Base-by-base conservation (phyloP, 2,888 invertebrate genomes). In the Thereva unica region DNA sequence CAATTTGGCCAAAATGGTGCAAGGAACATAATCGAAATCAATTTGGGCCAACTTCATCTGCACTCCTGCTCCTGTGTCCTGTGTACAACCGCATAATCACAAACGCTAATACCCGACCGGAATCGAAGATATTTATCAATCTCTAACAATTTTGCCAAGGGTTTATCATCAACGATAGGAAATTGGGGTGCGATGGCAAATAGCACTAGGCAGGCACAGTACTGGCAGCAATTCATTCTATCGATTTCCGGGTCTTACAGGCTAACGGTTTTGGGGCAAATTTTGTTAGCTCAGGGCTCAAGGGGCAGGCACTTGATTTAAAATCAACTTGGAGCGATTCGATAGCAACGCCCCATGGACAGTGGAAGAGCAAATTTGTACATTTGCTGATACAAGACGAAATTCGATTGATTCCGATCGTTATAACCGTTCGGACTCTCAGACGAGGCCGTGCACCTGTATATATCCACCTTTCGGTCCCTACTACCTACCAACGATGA, bases 391-490 rank as follows among this genome's bases (percentile, higher is more conserved):
- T 54, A 49, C 41, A 38, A 54, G 55, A 54, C 5, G 12, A 12
- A 56, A 49, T 49, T 42, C 55, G 55, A 67, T 55, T 67, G 56
- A 67, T 64, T 67, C 55, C 10, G 47, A 54, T 40, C 53, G 38
- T 49, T 67, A 54, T 61, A 47, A 47, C 47, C 7, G 42, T 42
- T 8, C 42, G 9, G 9, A 9, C 7, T 23, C 23, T 34, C 49
- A 38, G 23, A 47, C 56, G 54, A 23, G 23, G 23, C 23, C 23
- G 23, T 23, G 23, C 23, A 23, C 23, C 23, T 23, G 2, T 23
- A 1, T 23, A 23, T 23, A n/a, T n/a, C n/a, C n/a, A 23, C 23
- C 23, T 23, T 23, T 23, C 23, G 1, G 23, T 23, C 23, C 23
- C 23, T 23, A 23, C 23, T 23, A 23, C 23, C 23, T 23, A 23